A percentile compares a stretch with the other conserved stretches of the same genome.
These are phyloP conservation scores for Andrena chrysosceles DNA, from an alignment of 2,888 invertebrate genomes.

Conservation along the genomic window DNA sequence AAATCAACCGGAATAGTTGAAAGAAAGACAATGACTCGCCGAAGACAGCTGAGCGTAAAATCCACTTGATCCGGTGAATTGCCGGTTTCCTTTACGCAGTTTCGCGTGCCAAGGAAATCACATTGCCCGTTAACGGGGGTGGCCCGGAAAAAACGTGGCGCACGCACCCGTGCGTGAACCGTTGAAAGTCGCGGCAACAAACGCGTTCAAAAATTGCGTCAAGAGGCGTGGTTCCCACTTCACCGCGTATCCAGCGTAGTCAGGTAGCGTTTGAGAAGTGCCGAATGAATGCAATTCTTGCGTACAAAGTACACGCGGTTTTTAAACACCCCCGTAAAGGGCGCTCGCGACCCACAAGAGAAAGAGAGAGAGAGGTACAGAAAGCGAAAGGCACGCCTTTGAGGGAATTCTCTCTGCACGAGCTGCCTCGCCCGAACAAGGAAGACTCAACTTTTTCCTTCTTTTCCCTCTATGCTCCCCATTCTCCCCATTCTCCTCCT, in stretches of 20 bases:
- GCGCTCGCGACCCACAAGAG: constrained; percentile 27
- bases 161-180: constrained; percentile 45
- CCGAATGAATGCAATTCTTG: constrained; percentile 61
- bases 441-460: constrained; percentile 47
- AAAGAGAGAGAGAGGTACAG: neutral
- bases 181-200: constrained; percentile 56
- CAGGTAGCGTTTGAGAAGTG: constrained; percentile 58
- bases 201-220: constrained; percentile 59
- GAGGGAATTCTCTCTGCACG: constrained; percentile 51
- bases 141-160: constrained; percentile 8
- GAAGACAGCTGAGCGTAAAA: neutral
- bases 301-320: constrained; percentile 62
- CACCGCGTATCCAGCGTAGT: constrained; percentile 48
- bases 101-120: constrained; percentile 36
- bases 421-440: constrained; percentile 51
- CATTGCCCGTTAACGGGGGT: constrained; percentile 12
- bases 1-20: neutral
- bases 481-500: neutral
- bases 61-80: constrained; percentile 3
- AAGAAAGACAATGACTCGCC: neutral
- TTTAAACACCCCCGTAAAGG: constrained; percentile 60
- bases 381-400: constrained; percentile 36
- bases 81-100: constrained; percentile 28
- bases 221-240: constrained; percentile 55
- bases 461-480: constrained; percentile 1